Conservation (phyloP, 2,888 invertebrate genomes). For the Deilephila porcellus region DNA sequence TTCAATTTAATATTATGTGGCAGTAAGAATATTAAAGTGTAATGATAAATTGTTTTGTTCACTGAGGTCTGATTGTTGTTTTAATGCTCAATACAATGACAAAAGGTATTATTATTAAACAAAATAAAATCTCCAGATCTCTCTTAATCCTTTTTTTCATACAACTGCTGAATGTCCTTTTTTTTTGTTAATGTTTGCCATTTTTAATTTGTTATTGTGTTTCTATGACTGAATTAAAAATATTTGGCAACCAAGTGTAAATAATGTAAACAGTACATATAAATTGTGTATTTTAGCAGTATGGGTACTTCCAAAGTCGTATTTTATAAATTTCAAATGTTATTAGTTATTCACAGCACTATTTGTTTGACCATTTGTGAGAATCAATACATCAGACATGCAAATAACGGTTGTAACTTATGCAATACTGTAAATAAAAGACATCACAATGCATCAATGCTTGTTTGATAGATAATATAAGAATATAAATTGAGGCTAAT, state of each 20-base stretch:
- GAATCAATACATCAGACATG: background rate
- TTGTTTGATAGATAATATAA: background rate
- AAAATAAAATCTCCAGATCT: too few species aligned
- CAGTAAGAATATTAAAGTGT: too few species aligned
- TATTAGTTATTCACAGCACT: background rate
- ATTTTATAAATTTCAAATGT: background rate
- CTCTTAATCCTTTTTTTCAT: too few species aligned
- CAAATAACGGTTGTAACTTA: background rate
- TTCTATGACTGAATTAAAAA: background rate
- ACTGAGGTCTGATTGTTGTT: background rate
- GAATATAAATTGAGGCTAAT: background rate
- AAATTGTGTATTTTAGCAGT: too few species aligned
- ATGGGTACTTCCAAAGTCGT: too few species aligned
- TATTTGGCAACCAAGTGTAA: background rate
- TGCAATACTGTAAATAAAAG: background rate
- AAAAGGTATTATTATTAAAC: too few species aligned
- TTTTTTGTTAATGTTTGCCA: background rate
- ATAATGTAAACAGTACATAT: background rate
- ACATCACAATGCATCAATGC: constrained; percentile 6
- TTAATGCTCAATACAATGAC: background rate
- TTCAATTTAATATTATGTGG: too few species aligned
- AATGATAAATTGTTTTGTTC: background rate
- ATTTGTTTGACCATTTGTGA: background rate
- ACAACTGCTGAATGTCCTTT: too few species aligned
- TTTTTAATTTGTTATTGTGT: background rate